These are phyloP conservation scores for Coilia nasus DNA, from an alignment of 2,797 vertebrate species.

Conservation along the genomic window DNA sequence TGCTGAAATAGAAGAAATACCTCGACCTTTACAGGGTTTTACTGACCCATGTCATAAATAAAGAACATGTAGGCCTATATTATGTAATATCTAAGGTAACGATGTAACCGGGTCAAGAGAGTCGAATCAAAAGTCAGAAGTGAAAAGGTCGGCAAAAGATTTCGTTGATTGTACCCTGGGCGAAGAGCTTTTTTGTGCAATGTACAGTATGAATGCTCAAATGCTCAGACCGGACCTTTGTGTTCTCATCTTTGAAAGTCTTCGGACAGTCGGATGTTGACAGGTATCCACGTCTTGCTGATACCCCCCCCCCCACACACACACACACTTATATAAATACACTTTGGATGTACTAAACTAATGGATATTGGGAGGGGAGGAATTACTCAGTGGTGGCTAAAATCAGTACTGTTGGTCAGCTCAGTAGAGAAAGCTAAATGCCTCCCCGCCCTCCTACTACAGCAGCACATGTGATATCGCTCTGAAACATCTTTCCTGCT, in stretches of 20 bases:
- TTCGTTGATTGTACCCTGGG: too few relatives aligned
- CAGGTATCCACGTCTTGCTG: background rate
- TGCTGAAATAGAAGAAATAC: background rate
- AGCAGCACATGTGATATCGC: background rate
- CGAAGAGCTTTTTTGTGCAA: too few relatives aligned
- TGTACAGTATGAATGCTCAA: too few relatives aligned
- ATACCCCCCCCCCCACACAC: background rate
- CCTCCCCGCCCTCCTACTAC: background rate
- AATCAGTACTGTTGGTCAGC: background rate
- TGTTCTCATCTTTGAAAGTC: background rate
- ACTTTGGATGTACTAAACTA: background rate
- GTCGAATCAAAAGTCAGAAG: too few relatives aligned
- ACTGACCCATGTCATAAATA: too few relatives aligned
- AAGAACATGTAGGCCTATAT: too few relatives aligned
- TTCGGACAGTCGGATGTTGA: background rate
- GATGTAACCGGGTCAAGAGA: too few relatives aligned
- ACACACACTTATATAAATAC: background rate
- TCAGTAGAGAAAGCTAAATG: background rate
- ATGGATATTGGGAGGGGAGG: background rate
- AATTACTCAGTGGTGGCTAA: background rate
- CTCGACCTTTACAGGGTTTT: too few relatives aligned
- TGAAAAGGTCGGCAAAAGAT: too few relatives aligned
- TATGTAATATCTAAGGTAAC: too few relatives aligned
- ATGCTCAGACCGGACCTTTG: background rate
- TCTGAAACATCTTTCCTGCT: background rate